Evolutionary conservation across 2,888 invertebrate genomes (phyloP).

Genomic region (Megamerina dolium): DNA sequence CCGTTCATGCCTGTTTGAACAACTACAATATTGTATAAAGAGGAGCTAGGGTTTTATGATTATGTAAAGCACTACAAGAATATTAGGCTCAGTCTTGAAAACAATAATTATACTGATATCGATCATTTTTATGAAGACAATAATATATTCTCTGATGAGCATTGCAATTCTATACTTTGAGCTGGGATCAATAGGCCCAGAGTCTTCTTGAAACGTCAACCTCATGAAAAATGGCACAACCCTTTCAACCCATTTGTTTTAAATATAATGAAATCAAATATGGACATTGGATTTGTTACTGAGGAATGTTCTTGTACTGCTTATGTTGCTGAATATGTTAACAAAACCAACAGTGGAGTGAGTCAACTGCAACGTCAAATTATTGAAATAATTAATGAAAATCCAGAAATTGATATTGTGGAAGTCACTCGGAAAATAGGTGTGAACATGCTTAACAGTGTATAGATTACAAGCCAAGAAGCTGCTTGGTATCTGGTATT

Average conservation of each 20-base stretch:
- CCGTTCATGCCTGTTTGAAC: slow-evolving; percentile 8
- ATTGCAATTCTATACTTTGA: slow-evolving; percentile 27
- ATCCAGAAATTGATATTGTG: no score
- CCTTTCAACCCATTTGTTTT: slow-evolving; percentile 43
- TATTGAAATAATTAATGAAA: no score
- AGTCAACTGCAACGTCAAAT: no score
- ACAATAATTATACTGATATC: slow-evolving; percentile 6
- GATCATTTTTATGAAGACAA: slow-evolving; percentile 7
- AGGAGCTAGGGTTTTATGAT: background rate
- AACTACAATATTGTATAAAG: slow-evolving; percentile 5
- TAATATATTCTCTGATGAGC: slow-evolving; percentile 7
- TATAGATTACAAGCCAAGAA: slow-evolving; percentile 39
- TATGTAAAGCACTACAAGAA: background rate
- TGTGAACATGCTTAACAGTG: slow-evolving; percentile 37
- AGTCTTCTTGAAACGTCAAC: slow-evolving; percentile 36
- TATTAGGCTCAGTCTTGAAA: slow-evolving; percentile 6
- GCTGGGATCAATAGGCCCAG: no score
- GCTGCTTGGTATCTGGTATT: slow-evolving; percentile 19
- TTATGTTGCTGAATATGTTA: no score
- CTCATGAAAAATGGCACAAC: slow-evolving; percentile 42
- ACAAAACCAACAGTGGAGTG: slow-evolving; percentile 32
- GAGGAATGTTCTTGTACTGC: no score
- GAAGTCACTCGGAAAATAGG: no score
- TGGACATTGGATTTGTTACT: slow-evolving; percentile 34
- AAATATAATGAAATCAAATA: slow-evolving; percentile 36